Evolutionary conservation across 1,140 invertebrate genomes (phyloP).

Genomic region (Homarus americanus): DNA sequence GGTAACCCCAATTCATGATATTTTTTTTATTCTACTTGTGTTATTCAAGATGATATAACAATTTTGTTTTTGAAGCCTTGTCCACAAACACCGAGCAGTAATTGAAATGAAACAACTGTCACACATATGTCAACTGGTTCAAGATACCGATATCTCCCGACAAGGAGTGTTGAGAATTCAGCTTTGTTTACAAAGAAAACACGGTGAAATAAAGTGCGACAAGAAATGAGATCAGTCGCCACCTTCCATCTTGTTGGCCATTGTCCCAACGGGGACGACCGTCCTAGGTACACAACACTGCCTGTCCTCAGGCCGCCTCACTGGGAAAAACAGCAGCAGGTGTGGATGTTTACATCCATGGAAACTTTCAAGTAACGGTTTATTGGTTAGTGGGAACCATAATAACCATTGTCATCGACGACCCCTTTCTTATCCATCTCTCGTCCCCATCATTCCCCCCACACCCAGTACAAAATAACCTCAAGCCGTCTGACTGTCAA

Average conservation of each 20-base stretch:
- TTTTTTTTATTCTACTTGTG: background rate
- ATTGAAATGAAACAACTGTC: background rate
- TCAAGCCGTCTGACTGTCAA: too few species aligned
- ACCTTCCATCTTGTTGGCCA: background rate
- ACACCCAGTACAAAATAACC: background rate
- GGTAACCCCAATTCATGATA: background rate
- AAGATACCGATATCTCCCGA: background rate
- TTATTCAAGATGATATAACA: conserved; percentile 6
- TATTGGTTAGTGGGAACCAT: background rate
- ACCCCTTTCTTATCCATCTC: background rate
- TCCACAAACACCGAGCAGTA: background rate
- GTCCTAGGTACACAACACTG: too few species aligned
- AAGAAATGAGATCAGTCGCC: background rate
- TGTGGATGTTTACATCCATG: background rate
- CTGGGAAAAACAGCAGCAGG: background rate
- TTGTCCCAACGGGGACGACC: too few species aligned
- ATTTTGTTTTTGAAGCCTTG: background rate
- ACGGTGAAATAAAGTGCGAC: background rate
- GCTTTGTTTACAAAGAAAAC: conserved; percentile 1
- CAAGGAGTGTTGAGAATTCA: background rate
- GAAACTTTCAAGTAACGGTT: background rate
- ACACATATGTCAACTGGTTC: background rate
- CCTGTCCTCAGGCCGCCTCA: too few species aligned
- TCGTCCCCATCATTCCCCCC: background rate
- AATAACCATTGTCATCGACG: background rate